Conservation (phyloP, 2,113 vertebrate genomes). For the Cranoglanis bouderius region DNA sequence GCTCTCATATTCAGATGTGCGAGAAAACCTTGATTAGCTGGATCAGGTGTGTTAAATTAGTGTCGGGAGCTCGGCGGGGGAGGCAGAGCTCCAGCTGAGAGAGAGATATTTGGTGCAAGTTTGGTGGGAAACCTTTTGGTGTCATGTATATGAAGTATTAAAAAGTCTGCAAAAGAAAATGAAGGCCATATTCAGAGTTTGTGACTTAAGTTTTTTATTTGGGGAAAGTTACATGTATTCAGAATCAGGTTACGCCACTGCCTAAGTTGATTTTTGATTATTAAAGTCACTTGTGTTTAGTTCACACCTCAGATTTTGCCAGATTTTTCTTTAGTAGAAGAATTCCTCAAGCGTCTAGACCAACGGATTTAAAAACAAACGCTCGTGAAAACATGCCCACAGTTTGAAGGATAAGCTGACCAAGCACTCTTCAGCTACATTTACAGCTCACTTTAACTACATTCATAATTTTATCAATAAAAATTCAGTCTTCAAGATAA, state of each 20-base stretch:
- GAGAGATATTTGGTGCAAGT: background rate
- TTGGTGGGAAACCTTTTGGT: background rate
- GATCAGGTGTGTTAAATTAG: slow-evolving; percentile 38
- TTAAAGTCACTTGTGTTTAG: background rate
- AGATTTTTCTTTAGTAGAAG: background rate
- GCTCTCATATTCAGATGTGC: slow-evolving; percentile 11
- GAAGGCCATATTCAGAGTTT: background rate
- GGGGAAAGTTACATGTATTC: background rate
- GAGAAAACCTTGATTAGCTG: slow-evolving; percentile 28
- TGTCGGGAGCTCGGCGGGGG: background rate
- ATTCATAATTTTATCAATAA: background rate
- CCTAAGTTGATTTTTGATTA: background rate
- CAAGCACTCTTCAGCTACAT: background rate
- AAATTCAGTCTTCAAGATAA: background rate
- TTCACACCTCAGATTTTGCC: background rate
- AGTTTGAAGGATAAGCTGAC: background rate
- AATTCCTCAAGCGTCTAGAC: background rate
- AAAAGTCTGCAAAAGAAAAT: slow-evolving; percentile 2
- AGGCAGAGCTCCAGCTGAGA: background rate
- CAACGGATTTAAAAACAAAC: background rate
- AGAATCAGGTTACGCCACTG: background rate
- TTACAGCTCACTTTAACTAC: background rate
- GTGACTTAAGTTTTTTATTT: background rate
- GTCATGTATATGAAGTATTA: background rate
- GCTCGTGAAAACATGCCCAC: background rate